These are phyloP conservation scores for Beris chalybata DNA, from an alignment of 2,888 invertebrate genomes.

Conservation along the genomic window DNA sequence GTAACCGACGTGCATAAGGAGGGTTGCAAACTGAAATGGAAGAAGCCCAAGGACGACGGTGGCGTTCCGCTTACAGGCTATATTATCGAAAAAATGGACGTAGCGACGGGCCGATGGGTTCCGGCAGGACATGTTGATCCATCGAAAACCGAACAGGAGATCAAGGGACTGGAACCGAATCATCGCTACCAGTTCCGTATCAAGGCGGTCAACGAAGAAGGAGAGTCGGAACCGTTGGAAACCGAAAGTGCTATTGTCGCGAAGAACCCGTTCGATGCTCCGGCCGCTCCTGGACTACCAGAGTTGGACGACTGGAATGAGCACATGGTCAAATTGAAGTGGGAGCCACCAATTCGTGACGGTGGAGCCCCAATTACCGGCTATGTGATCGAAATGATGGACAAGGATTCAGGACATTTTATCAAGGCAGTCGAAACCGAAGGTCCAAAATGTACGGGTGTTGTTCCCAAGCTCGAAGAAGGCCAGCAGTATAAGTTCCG, in stretches of 20 bases:
- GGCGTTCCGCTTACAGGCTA: constrained; percentile 89
- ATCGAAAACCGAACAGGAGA: constrained; percentile 77
- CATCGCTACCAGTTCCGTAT: constrained; percentile 98
- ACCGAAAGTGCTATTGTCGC: constrained; percentile 87
- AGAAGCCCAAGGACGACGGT: constrained; percentile 94
- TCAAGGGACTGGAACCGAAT: constrained; percentile 86
- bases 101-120: constrained; percentile 82
- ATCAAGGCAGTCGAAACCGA: constrained; percentile 83
- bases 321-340: constrained; percentile 85
- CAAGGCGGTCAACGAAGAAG: constrained; percentile 95
- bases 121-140: constrained; percentile 84
- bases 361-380: constrained; percentile 93
- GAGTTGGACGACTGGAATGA: constrained; percentile 91
- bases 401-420: constrained; percentile 81
- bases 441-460: constrained; percentile 82
- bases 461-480: constrained; percentile 86
- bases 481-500: constrained; percentile 96
- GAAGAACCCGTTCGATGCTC: constrained; percentile 95
- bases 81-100: constrained; percentile 93
- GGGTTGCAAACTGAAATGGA: constrained; percentile 92
- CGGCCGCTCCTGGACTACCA: constrained; percentile 86
- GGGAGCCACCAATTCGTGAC: constrained; percentile 87
- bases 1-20: constrained; percentile 90
- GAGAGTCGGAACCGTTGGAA: constrained; percentile 93
- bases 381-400: constrained; percentile 90